These are phyloP conservation scores for Natator depressus DNA, from an alignment of 2,113 vertebrate species.

Conservation along the genomic window DNA sequence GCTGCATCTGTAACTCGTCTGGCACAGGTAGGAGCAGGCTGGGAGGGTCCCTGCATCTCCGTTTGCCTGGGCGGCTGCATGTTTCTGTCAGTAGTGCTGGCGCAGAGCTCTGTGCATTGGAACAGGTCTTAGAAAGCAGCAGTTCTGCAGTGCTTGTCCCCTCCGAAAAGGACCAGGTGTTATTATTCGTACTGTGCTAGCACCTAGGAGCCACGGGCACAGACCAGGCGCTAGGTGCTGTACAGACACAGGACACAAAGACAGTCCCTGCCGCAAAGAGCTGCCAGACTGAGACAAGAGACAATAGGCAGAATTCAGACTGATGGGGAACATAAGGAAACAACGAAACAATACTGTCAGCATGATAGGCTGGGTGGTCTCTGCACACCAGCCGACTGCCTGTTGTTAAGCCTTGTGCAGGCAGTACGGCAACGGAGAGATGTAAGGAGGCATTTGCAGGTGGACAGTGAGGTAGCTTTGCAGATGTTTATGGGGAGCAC, in stretches of 20 bases:
- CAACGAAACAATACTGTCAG: background rate
- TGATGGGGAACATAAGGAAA: background rate
- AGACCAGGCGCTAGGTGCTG: background rate
- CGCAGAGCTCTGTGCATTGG: too few species aligned
- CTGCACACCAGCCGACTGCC: background rate
- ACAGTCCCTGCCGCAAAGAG: background rate
- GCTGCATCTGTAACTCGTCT: conserved; percentile 76
- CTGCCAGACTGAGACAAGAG: background rate
- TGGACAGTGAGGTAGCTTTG: background rate
- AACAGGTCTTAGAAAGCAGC: too few species aligned
- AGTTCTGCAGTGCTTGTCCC: background rate
- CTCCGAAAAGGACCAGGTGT: background rate
- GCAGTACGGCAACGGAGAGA: background rate
- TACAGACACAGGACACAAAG: background rate
- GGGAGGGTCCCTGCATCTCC: background rate
- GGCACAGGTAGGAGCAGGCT: conserved; percentile 25
- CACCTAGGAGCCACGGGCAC: background rate
- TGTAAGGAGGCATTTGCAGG: background rate
- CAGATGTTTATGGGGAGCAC: too few species aligned
- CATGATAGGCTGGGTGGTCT: too few species aligned
- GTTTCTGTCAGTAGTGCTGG: background rate
- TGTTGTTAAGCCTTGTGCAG: background rate
- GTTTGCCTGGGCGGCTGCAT: background rate
- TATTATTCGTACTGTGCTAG: background rate
- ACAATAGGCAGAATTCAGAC: background rate